These are phyloP conservation scores for Melanotaenia duboulayi DNA, from an alignment of 2,113 vertebrate species.

Conservation along the genomic window DNA sequence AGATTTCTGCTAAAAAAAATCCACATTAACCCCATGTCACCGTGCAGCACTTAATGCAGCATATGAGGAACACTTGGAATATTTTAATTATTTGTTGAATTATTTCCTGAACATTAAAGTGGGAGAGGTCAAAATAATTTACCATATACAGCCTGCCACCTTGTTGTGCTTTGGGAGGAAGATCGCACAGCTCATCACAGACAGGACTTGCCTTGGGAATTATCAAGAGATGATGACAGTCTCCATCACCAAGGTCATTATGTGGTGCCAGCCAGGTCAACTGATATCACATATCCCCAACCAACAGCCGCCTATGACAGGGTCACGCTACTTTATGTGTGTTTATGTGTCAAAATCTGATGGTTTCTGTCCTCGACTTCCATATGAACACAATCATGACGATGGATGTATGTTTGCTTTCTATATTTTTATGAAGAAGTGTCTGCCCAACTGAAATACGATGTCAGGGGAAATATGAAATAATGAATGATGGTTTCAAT, in stretches of 20 bases:
- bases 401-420: not conserved
- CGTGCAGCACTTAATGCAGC: too few species aligned
- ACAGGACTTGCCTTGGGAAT: slow-evolving; percentile 37
- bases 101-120: not conserved
- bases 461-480: not conserved
- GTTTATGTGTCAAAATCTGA: not conserved
- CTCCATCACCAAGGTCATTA: slow-evolving; percentile 59
- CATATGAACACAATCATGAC: not conserved
- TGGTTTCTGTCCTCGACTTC: not conserved
- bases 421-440: not conserved
- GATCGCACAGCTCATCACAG: slow-evolving; percentile 32
- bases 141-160: not conserved
- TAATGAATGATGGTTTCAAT: not conserved
- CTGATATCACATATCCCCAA: slow-evolving; percentile 47
- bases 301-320: not conserved
- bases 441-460: not conserved
- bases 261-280: slow-evolving; percentile 61
- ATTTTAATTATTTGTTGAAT: too few species aligned
- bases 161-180: not conserved
- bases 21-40: too few species aligned
- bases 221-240: slow-evolving; percentile 65
- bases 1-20: too few species aligned
- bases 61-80: too few species aligned
- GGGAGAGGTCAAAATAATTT: not conserved
- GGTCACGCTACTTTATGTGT: slow-evolving; percentile 1